phyloP scores from a whole-genome alignment of 2,888 invertebrate species.

The Himalopsyche tibetana region DNA sequence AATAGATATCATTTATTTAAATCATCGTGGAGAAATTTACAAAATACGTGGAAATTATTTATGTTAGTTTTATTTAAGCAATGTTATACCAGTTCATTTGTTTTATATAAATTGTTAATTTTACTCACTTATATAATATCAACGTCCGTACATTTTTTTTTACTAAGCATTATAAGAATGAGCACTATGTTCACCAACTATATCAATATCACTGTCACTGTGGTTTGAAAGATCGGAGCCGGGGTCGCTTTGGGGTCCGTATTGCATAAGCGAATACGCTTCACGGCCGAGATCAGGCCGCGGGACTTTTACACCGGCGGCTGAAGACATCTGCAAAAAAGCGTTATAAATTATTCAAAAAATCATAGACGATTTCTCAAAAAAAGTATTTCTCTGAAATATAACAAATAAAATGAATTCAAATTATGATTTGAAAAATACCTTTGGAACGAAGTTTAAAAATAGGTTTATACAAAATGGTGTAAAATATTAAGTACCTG shows the following conservation, averaged over 20 bases:
- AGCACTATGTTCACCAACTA: constrained; percentile 75
- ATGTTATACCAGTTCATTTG: too few species aligned
- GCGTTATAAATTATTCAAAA: background rate
- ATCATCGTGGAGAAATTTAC: too few species aligned
- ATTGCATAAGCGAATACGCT: constrained; percentile 40
- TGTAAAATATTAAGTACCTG: constrained; percentile 47
- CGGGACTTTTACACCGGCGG: constrained; percentile 54
- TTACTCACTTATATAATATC: background rate
- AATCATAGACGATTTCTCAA: background rate
- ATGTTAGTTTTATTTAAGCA: too few species aligned
- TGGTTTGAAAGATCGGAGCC: constrained; percentile 77
- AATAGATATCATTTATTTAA: too few species aligned
- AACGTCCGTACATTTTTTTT: background rate
- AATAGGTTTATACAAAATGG: too few species aligned
- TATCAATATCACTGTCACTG: constrained; percentile 80
- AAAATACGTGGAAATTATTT: too few species aligned
- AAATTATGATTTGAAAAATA: constrained; percentile 5
- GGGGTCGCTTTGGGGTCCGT: constrained; percentile 67
- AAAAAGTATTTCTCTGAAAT: background rate
- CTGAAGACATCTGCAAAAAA: constrained; percentile 54
- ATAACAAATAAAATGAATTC: background rate
- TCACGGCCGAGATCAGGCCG: background rate
- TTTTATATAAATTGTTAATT: too few species aligned
- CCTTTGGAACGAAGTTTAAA: background rate
- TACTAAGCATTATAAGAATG: constrained; percentile 59